Base-by-base conservation (phyloP, 2,888 invertebrate species). In the Monoplex corrugatus region DNA sequence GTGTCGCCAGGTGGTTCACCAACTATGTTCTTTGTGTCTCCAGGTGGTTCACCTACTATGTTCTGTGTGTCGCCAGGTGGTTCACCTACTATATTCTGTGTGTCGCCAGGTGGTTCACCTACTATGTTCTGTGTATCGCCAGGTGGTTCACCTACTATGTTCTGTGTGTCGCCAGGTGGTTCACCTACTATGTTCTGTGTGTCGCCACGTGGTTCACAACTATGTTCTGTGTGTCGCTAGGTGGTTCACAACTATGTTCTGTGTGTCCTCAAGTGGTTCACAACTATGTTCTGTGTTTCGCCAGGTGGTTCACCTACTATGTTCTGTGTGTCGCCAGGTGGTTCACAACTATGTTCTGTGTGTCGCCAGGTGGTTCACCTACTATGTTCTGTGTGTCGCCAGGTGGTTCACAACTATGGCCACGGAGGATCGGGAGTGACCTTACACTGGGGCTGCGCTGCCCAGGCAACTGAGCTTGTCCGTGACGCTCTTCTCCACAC, bases 361-460 rank as follows among this genome's bases (percentile, higher is more conserved):
- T 85, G 45, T 87, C 32, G 40, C 44, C 82, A 80, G 57, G 78
- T 80, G 78, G 28, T 50, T 50, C 10, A n/a, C n/a, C n/a, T n/a
- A n/a, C n/a, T n/a, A n/a, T n/a, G n/a, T n/a, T n/a, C n/a, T 57
- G 57, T 57, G 23, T 57, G 13, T 13, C 90, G 83, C 63, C 91
- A 93, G 93, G 89, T 93, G 35, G 86, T 93, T 13, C 93, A 93
- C 89, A 93, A 93, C 89, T 93, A 93, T 68, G 93, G 93, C 2
- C 93, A 93, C 89, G 93, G 93, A 10, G 93, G 93, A 28, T 88
- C 91, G 40, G 93, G 93, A 16, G 80, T 93, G 43, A 92, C 93
- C 0, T 84, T 93, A 1, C 93, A 93, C 89, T 93, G 93, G 93
- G 93, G 93, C 0, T 93, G 93, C 90, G 93, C 93, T 35, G 87